A percentile compares a stretch with the other conserved stretches of the same genome.
phyloP scores from a whole-genome alignment of 2,113 vertebrate genomes.

The Tauraco erythrolophus region DNA sequence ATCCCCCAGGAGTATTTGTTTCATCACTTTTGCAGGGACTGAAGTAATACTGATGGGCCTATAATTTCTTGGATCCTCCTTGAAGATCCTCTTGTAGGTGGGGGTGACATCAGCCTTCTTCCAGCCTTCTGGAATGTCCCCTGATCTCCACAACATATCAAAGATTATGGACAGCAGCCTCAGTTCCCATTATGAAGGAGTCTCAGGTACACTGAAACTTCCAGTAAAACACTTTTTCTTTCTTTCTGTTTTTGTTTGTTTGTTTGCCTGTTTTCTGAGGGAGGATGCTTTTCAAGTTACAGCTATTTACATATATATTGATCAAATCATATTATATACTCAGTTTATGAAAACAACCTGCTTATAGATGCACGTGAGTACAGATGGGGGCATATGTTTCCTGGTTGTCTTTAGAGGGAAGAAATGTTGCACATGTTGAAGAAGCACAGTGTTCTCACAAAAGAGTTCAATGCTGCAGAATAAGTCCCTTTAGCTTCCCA shows the following conservation, averaged over 20 bases:
- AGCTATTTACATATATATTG: background rate
- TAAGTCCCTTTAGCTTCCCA: background rate
- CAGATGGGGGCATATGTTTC: background rate
- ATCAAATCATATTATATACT: background rate
- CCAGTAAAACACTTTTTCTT: background rate
- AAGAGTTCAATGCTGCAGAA: background rate
- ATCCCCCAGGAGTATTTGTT: background rate
- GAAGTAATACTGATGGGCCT: background rate
- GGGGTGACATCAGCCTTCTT: background rate
- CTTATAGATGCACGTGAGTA: background rate
- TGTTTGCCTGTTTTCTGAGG: background rate
- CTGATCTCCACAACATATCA: background rate
- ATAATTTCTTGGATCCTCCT: background rate
- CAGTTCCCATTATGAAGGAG: background rate
- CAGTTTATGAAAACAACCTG: background rate
- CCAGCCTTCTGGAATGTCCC: background rate
- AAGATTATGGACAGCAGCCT: background rate
- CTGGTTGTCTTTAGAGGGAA: background rate
- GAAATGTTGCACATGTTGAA: background rate
- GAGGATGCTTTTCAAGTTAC: background rate
- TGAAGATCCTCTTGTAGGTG: background rate
- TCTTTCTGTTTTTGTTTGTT: background rate
- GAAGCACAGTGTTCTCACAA: background rate
- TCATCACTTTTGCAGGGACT: background rate
- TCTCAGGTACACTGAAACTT: background rate